These are phyloP conservation scores for Tetraodon nigroviridis DNA, from an alignment of 2,113 vertebrate species.

Conservation along the genomic window DNA sequence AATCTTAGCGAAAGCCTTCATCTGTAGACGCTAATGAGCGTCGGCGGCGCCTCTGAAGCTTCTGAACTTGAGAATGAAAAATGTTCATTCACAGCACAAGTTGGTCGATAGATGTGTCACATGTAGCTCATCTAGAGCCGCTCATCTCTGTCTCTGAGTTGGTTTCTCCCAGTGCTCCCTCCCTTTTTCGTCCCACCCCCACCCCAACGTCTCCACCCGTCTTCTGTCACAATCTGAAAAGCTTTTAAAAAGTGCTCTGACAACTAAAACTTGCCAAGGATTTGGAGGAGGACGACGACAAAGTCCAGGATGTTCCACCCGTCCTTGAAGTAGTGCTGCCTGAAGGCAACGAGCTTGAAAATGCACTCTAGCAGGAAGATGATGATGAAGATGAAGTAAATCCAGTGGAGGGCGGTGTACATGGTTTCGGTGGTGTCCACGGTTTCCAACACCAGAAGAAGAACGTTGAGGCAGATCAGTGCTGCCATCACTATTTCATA, in stretches of 20 bases:
- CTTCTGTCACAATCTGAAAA: too few species aligned
- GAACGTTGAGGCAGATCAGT: constrained; percentile 87
- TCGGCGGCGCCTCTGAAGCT: too few species aligned
- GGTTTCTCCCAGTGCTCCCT: too few species aligned
- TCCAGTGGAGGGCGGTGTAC: constrained; percentile 68
- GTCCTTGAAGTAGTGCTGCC: constrained; percentile 80
- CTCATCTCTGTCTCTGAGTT: too few species aligned
- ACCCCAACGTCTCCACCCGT: too few species aligned
- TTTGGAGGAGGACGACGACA: constrained; percentile 80
- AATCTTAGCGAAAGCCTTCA: too few species aligned
- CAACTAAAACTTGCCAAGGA: constrained; percentile 68
- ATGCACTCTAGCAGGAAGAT: constrained; percentile 83
- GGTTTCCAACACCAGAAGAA: constrained; percentile 88
- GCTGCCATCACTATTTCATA: constrained; percentile 88
- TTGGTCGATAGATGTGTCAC: too few species aligned
- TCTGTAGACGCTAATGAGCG: neutral
- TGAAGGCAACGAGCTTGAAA: constrained; percentile 83
- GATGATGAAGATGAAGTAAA: constrained; percentile 80
- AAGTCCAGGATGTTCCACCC: constrained; percentile 91
- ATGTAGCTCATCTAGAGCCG: too few species aligned
- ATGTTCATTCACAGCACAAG: too few species aligned
- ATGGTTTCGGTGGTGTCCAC: constrained; percentile 56
- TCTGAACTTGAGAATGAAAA: too few species aligned
- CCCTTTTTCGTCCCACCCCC: too few species aligned
- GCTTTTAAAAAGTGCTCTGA: too few species aligned